A percentile compares a stretch with the other conserved stretches of the same genome.
Evolutionary conservation across 2,113 vertebrate genomes (phyloP).

Genomic region (Corapipo altera): DNA sequence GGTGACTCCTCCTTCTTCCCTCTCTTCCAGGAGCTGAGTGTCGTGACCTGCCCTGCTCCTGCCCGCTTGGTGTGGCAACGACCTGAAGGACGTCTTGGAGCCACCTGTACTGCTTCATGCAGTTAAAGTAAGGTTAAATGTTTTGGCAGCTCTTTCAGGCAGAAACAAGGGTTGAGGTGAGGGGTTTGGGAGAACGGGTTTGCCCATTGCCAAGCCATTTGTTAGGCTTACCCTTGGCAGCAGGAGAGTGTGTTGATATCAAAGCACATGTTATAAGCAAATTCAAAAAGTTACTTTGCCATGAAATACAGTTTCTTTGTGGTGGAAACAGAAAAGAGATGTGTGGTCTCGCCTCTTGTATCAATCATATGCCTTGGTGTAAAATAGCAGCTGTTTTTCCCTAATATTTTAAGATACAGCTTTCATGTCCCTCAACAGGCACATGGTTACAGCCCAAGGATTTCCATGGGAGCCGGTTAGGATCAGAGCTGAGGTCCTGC

Average conservation of each 20-base stretch:
- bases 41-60: neutral
- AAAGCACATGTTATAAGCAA: neutral
- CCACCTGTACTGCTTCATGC: conserved; percentile 65
- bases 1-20: neutral
- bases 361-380: neutral
- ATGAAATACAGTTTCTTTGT: neutral
- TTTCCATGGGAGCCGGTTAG: neutral
- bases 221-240: neutral
- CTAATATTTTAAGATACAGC: neutral
- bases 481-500: neutral
- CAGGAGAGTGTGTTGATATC: neutral
- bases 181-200: neutral
- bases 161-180: neutral
- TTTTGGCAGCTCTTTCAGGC: neutral
- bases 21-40: conserved; percentile 22
- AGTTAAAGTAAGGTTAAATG: conserved; percentile 62
- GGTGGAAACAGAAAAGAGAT: neutral
- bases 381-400: neutral
- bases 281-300: neutral
- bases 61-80: neutral
- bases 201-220: neutral
- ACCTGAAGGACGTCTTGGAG: conserved; percentile 22
- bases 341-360: neutral
- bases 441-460: neutral
- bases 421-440: neutral